Base-by-base conservation (phyloP, 2,888 invertebrate genomes). In the Lasiommata megera region DNA sequence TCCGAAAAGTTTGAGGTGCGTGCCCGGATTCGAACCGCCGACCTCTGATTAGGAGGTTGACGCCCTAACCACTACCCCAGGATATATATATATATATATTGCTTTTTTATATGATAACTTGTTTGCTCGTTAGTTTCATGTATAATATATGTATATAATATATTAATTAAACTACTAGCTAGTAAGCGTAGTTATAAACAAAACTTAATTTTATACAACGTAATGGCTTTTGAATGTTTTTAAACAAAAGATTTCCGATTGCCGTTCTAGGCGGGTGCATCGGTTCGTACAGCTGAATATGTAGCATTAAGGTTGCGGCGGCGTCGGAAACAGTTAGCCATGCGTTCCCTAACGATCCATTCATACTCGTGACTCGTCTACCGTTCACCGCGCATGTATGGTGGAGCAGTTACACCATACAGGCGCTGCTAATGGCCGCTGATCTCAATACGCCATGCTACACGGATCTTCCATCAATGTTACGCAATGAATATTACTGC, bases 291-390 rank as follows among this genome's bases (percentile, higher is more conserved):
- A 37, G 41, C 36, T 52, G 37, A 54, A 43, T 34, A 48, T 37
- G 50, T 56, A 61, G 50, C 43, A 54, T 55, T 50, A 48, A 74
- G 70, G 75, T 77, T 73, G 69, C 66, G 54, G 69, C 66, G 54
- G 67, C 64, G 57, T 68, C 76, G 74, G 77, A 77, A 79, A 70
- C 76, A 71, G 72, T 79, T 72, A 74, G 66, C 68, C 69, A 67
- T 73, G 73, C 70, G 74, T 72, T 72, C 73, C 76, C 74, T 82
- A 82, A 83, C 78, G 84, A 79, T 67, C 82, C 79, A 84, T 85
- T 84, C 82, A 84, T 76, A 83, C 84, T 84, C 82, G 83, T 76
- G 9, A 36, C 51, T 46, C 51, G 29, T 51, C 50, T 53, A 48
- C 53, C 54, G 38, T 60, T 53, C 52, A 40, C 23, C 23, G 23